Base-by-base conservation (phyloP, 2,113 vertebrate species). In the Paratilapia polleni region DNA sequence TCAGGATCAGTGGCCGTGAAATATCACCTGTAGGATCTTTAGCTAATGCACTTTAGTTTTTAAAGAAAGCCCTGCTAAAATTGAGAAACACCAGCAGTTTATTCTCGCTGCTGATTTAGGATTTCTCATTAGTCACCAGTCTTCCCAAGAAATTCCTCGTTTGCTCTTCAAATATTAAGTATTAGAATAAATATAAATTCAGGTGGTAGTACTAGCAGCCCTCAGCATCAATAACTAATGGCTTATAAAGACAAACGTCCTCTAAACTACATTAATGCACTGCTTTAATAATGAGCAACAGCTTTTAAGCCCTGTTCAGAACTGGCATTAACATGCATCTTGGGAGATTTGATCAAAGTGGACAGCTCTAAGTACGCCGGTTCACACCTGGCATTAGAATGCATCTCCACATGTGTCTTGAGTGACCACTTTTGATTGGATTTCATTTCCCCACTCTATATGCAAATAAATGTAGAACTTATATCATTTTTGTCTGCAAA, bases 391-490 rank as follows among this genome's bases (percentile, higher is more conserved):
- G 47, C 43, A 73, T 73, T 73, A 73, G 68, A 54, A 73, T 73
- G 68, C 68, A 5, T 73, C 47, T 73, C 68, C 68, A 73, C 47
- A 73, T 73, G 68, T 73, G 68, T 73, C 68, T 73, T 73, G 68
- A 73, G 68, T 54, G 68, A 24, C 26, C 47, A 34, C 68, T 73
- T 73, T 54, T 73, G 68, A 73, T 73, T 73, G 68, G 47, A 73
- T 73, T 73, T 73, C 47, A 73, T 73, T 54, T n/a, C 68, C 68
- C 68, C 47, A 73, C 47, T 73, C 68, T 73, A 73, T 73, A 73
- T 73, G 68, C 68, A 73, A 73, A 73, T 73, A 54, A 8, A 73
- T 54, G 47, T 34, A 73, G 47, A 73, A 54, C 26, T 54, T 54
- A 54, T 10, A 73, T 73, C 19, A 54, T 73, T 73, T 73, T 4